Evolutionary conservation across 2,113 vertebrate genomes (phyloP).

Genomic region (Cyprinus carpio): DNA sequence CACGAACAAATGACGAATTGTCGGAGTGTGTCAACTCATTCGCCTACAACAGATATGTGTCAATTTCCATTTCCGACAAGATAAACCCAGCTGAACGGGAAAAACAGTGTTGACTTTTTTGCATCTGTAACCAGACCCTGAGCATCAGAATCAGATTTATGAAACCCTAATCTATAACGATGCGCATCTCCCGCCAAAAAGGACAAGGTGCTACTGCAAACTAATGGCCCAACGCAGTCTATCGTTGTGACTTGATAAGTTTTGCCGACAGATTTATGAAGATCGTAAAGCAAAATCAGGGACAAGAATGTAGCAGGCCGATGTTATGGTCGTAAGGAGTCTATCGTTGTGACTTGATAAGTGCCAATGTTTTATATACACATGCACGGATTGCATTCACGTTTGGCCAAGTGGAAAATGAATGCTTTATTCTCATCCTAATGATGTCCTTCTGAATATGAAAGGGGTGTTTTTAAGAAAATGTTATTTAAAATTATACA

Average conservation of each 20-base stretch:
- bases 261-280: constrained; percentile 73
- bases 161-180: constrained; percentile 69
- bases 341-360: too few species aligned
- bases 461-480: constrained; percentile 73
- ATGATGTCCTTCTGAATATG: constrained; percentile 81
- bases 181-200: constrained; percentile 67
- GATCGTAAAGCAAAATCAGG: constrained; percentile 75
- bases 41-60: too few species aligned
- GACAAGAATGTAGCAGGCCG: constrained; percentile 70
- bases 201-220: constrained; percentile 72
- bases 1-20: constrained; percentile 72
- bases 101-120: background rate
- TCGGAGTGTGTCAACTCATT: constrained; percentile 62
- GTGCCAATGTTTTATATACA: too few species aligned
- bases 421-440: constrained; percentile 79
- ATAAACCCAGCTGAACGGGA: background rate
- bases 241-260: constrained; percentile 73
- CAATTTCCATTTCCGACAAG: background rate
- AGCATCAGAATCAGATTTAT: constrained; percentile 68
- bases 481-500: constrained; percentile 87
- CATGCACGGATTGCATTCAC: constrained; percentile 53
- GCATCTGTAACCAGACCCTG: background rate
- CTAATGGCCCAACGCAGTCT: constrained; percentile 76
- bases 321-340: too few species aligned
- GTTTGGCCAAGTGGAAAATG: constrained; percentile 64